Percentiles rank a stretch among this genome's conserved stretches.
Evolutionary conservation across 1,140 invertebrate species (phyloP).

Genomic region (Lethocerus indicus): DNA sequence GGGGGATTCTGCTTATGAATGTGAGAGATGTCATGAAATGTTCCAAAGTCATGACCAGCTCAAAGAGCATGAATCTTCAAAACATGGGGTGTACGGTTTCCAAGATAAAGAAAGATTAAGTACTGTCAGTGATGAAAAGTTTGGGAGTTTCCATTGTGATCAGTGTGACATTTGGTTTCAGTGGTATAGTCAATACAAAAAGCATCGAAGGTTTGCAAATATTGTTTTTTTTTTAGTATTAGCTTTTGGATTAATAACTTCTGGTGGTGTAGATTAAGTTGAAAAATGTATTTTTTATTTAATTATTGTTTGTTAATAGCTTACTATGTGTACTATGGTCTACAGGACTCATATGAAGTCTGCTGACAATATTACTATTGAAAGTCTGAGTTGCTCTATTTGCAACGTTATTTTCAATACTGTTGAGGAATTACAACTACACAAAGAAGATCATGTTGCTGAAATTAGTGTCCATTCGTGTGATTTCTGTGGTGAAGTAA

Average conservation of each 20-base stretch:
- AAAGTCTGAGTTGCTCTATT: slow-evolving; percentile 39
- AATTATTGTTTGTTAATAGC: not conserved
- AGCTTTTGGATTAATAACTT: not conserved
- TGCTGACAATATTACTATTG: slow-evolving; percentile 15
- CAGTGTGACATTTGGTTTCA: slow-evolving; percentile 59
- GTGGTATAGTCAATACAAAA: slow-evolving; percentile 47
- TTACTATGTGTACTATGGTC: not conserved
- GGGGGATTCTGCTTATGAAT: slow-evolving; percentile 55
- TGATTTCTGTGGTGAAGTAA: slow-evolving; percentile 21
- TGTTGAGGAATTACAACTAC: slow-evolving; percentile 51
- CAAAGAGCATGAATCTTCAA: slow-evolving; percentile 19
- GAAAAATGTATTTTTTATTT: not conserved
- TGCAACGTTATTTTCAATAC: slow-evolving; percentile 58
- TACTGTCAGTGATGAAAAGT: slow-evolving; percentile 34
- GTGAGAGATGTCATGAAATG: slow-evolving; percentile 55
- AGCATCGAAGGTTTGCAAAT: slow-evolving; percentile 35
- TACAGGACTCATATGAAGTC: slow-evolving; percentile 4
- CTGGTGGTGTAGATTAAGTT: no score
- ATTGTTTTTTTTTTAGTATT: not conserved
- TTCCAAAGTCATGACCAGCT: slow-evolving; percentile 53
- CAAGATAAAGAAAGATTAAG: not conserved
- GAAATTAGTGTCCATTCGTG: slow-evolving; percentile 8
- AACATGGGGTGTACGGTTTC: not conserved
- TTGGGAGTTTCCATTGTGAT: slow-evolving; percentile 54
- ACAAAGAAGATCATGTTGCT: slow-evolving; percentile 27